These are phyloP conservation scores for Cryptophagus acutangulus DNA, from an alignment of 2,888 invertebrate genomes.

Conservation along the genomic window DNA sequence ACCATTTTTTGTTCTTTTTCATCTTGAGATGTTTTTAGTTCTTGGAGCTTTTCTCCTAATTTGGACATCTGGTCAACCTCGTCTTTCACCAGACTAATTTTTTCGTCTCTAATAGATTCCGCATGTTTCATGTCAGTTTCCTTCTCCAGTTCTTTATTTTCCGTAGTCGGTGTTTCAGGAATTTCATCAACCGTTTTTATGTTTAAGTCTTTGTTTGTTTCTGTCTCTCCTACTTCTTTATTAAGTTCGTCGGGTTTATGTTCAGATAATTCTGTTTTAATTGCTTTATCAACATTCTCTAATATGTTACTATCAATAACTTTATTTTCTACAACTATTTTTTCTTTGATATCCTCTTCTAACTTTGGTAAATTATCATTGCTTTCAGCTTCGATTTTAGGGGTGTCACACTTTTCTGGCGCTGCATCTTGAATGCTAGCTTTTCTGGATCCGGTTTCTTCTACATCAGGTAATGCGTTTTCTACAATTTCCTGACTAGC, in stretches of 20 bases:
- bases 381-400: conserved; percentile 7
- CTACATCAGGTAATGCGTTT: conserved; percentile 5
- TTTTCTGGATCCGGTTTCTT: no score
- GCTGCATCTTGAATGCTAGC: no score
- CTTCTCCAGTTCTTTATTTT: conserved; percentile 9
- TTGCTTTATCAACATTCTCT: conserved; percentile 9
- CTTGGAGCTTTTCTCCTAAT: conserved; percentile 22
- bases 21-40: conserved; percentile 39
- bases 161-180: conserved; percentile 9
- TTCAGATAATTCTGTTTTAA: conserved; percentile 11
- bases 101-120: conserved; percentile 10
- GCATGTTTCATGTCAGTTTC: conserved; percentile 1
- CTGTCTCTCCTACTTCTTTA: conserved; percentile 31
- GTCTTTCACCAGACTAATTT: conserved; percentile 14
- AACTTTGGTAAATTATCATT: conserved; percentile 9
- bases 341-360: conserved; percentile 14
- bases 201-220: conserved; percentile 8
- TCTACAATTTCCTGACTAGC: conserved; percentile 3
- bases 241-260: conserved; percentile 16
- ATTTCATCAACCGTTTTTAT: conserved; percentile 42
- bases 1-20: background rate
- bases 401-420: no score
- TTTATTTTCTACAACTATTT: conserved; percentile 13
- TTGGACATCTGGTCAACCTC: conserved; percentile 17
- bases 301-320: background rate